Conservation (phyloP, 1,140 invertebrate species). For the Macrobrachium nipponense region DNA sequence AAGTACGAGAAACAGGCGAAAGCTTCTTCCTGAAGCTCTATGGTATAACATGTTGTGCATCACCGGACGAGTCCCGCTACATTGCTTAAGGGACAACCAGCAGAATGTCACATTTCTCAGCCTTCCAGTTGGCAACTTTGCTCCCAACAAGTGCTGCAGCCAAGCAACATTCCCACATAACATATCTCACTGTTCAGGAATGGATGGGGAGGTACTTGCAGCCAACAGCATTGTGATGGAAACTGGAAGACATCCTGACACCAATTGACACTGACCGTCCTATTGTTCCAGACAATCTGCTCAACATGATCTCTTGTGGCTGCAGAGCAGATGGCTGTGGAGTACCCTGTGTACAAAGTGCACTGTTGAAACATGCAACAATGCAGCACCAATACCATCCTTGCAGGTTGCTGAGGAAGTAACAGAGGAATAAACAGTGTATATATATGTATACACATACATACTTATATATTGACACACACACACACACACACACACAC, state of each 20-base stretch:
- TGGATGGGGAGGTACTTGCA: constrained; percentile 37
- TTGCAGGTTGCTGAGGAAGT: no score
- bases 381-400: no score
- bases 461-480: no score
- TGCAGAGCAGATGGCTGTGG: no score
- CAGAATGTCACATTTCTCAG: constrained; percentile 20
- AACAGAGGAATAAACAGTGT: no score
- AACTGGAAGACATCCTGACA: no score
- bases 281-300: constrained; percentile 40
- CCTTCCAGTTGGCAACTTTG: constrained; percentile 31
- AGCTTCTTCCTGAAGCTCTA: constrained; percentile 26
- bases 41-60: not conserved
- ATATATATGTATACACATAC: no score
- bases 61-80: constrained; percentile 26
- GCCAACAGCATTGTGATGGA: constrained; percentile 28
- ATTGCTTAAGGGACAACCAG: constrained; percentile 18
- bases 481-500: no score
- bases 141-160: constrained; percentile 32
- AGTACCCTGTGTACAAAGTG: no score
- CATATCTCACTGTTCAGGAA: not conserved
- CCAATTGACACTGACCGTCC: constrained; percentile 30
- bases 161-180: constrained; percentile 36
- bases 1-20: constrained; percentile 31
- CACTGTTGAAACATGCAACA: no score
- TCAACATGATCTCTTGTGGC: constrained; percentile 23